These are phyloP conservation scores for Koerneria pararmatus DNA, from an alignment of 2,888 invertebrate species.

Conservation along the genomic window DNA sequence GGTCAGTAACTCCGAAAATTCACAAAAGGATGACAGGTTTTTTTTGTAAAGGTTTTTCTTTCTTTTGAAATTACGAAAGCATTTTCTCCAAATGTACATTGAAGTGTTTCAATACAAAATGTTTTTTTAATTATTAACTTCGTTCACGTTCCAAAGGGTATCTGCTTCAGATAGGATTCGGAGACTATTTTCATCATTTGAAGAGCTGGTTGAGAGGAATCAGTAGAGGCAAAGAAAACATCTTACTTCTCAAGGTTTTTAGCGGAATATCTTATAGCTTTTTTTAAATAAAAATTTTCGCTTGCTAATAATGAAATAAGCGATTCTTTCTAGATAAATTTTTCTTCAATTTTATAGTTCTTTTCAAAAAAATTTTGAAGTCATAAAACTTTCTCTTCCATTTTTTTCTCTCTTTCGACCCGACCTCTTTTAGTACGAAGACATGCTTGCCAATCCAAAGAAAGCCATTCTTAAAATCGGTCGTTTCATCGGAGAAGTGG, in stretches of 20 bases:
- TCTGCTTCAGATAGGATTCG: conserved; percentile 21
- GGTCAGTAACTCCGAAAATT: too few species aligned
- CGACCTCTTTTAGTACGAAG: conserved; percentile 21
- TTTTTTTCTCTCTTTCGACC: not conserved
- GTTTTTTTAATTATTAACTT: not conserved
- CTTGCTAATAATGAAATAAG: too few species aligned
- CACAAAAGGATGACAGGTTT: too few species aligned
- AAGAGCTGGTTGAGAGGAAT: conserved; percentile 13
- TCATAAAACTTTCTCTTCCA: not conserved
- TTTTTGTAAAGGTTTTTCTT: too few species aligned
- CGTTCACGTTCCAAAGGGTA: not conserved
- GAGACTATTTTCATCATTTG: conserved; percentile 19
- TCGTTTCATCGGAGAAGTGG: conserved; percentile 17
- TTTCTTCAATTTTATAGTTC: too few species aligned
- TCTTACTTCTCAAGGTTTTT: too few species aligned
- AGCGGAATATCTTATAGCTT: too few species aligned
- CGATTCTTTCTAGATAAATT: too few species aligned
- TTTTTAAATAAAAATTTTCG: too few species aligned
- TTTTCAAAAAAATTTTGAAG: not conserved
- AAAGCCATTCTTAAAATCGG: conserved; percentile 15
- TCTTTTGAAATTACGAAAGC: too few species aligned
- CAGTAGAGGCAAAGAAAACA: conserved; percentile 7
- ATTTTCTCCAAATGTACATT: too few species aligned
- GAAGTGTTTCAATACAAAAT: not conserved
- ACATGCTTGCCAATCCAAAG: conserved; percentile 15